Evolutionary conservation across 2,888 invertebrate genomes (phyloP).

Genomic region (Metalampra italica): DNA sequence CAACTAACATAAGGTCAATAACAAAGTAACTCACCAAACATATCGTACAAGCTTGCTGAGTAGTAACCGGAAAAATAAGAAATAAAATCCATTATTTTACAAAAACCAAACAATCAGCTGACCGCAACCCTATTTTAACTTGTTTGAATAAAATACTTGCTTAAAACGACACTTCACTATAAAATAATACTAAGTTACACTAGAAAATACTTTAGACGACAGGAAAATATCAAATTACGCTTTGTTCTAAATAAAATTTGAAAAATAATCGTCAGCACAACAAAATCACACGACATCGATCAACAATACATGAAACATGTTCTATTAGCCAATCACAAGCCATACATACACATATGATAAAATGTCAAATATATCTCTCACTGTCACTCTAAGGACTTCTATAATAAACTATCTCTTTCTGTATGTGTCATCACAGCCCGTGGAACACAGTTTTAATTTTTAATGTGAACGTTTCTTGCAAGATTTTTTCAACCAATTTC

Average conservation of each 20-base stretch:
- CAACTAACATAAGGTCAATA: neutral
- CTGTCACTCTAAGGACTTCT: neutral
- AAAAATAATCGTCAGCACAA: conserved; percentile 17
- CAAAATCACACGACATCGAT: conserved; percentile 10
- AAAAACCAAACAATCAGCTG: conserved; percentile 21
- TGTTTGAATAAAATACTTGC: neutral
- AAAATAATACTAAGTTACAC: conserved; percentile 22
- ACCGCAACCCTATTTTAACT: conserved; percentile 17
- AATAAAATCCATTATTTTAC: conserved; percentile 51
- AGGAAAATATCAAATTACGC: conserved; percentile 30
- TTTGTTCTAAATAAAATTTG: conserved; percentile 31
- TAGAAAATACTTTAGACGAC: conserved; percentile 19
- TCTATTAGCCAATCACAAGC: neutral
- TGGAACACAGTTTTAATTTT: neutral
- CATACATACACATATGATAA: no score
- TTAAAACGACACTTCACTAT: conserved; percentile 14
- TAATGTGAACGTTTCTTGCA: no score
- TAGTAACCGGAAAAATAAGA: conserved; percentile 59
- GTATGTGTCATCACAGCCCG: neutral
- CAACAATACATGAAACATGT: neutral
- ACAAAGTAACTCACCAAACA: conserved; percentile 51
- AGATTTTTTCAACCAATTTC: no score
- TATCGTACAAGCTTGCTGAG: conserved; percentile 60
- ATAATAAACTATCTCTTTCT: neutral
- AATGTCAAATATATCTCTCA: neutral